These are phyloP conservation scores for Polypterus bichir DNA, from an alignment of 2,113 vertebrate species.

Conservation along the genomic window DNA sequence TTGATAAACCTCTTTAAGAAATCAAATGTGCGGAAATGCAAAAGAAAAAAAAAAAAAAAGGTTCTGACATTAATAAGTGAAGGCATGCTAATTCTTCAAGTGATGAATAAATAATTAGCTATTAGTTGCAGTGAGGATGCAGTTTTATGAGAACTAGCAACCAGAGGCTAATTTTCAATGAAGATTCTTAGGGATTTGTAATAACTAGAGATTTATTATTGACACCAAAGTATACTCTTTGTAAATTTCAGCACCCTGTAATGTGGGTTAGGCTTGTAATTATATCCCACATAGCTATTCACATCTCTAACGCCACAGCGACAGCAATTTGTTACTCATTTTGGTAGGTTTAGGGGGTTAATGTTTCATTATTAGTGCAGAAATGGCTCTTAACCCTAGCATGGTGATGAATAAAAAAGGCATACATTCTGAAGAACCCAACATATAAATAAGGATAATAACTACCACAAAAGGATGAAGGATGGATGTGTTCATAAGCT, in stretches of 20 bases:
- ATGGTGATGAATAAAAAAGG: neutral
- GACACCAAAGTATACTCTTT: conserved; percentile 5
- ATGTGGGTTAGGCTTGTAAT: conserved; percentile 5
- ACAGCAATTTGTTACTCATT: conserved; percentile 1
- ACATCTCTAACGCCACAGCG: conserved; percentile 5
- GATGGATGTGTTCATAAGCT: no score
- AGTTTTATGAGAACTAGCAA: conserved; percentile 19
- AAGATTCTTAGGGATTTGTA: conserved; percentile 15
- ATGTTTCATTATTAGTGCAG: neutral
- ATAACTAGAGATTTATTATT: conserved; percentile 14
- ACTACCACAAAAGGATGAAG: no score
- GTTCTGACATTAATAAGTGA: neutral
- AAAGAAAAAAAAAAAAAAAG: neutral
- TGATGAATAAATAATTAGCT: conserved; percentile 39
- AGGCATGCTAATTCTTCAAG: conserved; percentile 29
- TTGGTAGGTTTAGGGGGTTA: conserved; percentile 5
- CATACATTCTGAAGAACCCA: no score
- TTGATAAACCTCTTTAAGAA: conserved; percentile 11
- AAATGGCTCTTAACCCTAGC: neutral
- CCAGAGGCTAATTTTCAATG: conserved; percentile 20
- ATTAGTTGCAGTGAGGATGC: conserved; percentile 30
- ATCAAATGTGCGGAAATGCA: neutral
- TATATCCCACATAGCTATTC: neutral
- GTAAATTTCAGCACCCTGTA: conserved; percentile 6
- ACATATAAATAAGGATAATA: no score